Evolutionary conservation across 2,888 invertebrate genomes (phyloP).

Genomic region (Pasiphila rectangulata): DNA sequence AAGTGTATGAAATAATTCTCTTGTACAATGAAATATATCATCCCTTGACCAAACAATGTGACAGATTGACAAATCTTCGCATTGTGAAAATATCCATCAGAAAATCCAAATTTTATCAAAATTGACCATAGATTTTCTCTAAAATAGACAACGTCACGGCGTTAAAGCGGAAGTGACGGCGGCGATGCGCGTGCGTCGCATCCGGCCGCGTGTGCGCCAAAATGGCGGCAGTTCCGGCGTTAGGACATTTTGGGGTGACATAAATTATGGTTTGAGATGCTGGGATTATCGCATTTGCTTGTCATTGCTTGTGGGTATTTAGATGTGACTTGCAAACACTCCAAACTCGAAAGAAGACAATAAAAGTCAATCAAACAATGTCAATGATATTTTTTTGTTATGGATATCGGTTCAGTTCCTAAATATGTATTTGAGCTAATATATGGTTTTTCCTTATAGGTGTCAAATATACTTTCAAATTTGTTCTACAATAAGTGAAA

Average conservation of each 20-base stretch:
- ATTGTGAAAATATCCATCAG: conserved; percentile 20
- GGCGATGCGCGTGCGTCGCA: conserved; percentile 72
- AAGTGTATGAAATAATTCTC: too few relatives aligned
- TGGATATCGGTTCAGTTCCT: too few relatives aligned
- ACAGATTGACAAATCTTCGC: conserved; percentile 10
- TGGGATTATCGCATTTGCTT: conserved; percentile 59
- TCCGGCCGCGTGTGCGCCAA: conserved; percentile 77
- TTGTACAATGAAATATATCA: conserved; percentile 24
- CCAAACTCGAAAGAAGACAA: too few relatives aligned
- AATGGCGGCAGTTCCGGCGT: conserved; percentile 76
- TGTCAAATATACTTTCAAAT: too few relatives aligned
- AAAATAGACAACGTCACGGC: conserved; percentile 60
- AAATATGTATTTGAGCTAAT: too few relatives aligned
- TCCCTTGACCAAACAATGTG: conserved; percentile 12
- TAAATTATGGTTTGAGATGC: conserved; percentile 72
- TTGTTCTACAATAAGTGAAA: too few relatives aligned
- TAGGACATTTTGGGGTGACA: conserved; percentile 65
- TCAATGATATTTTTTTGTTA: too few relatives aligned
- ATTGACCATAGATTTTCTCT: conserved; percentile 64
- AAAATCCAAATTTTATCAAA: conserved; percentile 33
- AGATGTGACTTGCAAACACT: neutral
- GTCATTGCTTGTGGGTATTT: conserved; percentile 43
- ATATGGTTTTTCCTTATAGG: too few relatives aligned
- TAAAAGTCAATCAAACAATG: too few relatives aligned
- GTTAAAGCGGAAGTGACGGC: conserved; percentile 65